These are phyloP conservation scores for Oxyruncus cristatus DNA, from an alignment of 2,113 vertebrate genomes.

Conservation along the genomic window DNA sequence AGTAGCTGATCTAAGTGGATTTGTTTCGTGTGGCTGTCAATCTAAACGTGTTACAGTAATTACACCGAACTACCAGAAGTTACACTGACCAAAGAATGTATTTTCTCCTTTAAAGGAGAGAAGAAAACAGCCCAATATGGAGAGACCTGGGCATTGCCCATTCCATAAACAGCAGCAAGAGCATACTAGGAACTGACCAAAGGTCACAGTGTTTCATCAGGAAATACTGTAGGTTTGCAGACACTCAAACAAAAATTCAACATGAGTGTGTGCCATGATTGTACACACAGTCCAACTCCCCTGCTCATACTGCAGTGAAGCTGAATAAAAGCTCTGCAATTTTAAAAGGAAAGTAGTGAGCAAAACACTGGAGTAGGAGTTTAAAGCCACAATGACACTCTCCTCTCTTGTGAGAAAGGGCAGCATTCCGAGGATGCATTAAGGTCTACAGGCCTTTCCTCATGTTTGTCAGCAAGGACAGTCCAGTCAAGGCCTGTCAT, in stretches of 20 bases:
- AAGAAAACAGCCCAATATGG: not conserved
- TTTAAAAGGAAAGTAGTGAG: not conserved
- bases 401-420: not conserved
- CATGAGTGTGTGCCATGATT: accelerated
- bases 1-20: not conserved
- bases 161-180: not conserved
- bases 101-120: not conserved
- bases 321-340: not conserved
- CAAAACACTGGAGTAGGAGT: not conserved
- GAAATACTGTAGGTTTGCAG: not conserved
- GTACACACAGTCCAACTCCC: not conserved
- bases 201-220: not conserved
- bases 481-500: not conserved
- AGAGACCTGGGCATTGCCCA: not conserved
- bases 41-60: not conserved
- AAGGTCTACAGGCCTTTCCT: not conserved
- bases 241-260: not conserved
- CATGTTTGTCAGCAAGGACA: not conserved
- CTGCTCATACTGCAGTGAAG: not conserved
- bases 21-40: not conserved
- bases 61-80: not conserved
- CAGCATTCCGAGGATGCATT: not conserved
- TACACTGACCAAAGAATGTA: not conserved
- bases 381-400: not conserved
- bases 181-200: not conserved